Evolutionary conservation across 1,140 invertebrate species (phyloP).

Genomic region (Orius laevigatus): DNA sequence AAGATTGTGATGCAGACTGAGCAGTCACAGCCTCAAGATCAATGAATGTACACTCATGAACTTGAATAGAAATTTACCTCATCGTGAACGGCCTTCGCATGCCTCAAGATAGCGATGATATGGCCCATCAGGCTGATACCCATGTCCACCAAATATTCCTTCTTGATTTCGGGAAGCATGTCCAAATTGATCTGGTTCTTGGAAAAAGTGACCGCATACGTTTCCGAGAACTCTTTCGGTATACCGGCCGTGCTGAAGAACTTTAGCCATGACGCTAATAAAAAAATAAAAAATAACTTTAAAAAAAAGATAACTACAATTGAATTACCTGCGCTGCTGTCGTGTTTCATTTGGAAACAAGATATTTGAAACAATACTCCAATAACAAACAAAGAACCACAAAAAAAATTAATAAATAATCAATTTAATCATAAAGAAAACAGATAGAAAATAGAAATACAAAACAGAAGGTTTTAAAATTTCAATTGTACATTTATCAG

Average conservation of each 20-base stretch:
- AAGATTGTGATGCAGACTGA: too few species aligned
- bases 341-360: too few species aligned
- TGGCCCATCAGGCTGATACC: conserved; percentile 67
- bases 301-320: neutral
- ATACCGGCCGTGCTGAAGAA: conserved; percentile 67
- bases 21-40: too few species aligned
- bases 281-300: conserved; percentile 14
- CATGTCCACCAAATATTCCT: conserved; percentile 69
- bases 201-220: conserved; percentile 65
- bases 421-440: too few species aligned
- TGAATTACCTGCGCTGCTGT: too few species aligned
- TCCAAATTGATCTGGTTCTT: conserved; percentile 65
- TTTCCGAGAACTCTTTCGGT: conserved; percentile 49
- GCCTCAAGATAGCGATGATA: conserved; percentile 66
- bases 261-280: conserved; percentile 47
- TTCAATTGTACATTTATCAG: too few species aligned
- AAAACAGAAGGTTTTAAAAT: too few species aligned
- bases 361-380: too few species aligned
- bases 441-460: too few species aligned
- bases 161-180: conserved; percentile 66
- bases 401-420: too few species aligned
- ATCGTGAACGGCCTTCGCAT: conserved; percentile 56
- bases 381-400: too few species aligned
- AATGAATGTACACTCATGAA: too few species aligned
- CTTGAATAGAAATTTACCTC: conserved; percentile 24